Base-by-base conservation (phyloP, 1,140 invertebrate genomes). In the Tetramorium simillimum region DNA sequence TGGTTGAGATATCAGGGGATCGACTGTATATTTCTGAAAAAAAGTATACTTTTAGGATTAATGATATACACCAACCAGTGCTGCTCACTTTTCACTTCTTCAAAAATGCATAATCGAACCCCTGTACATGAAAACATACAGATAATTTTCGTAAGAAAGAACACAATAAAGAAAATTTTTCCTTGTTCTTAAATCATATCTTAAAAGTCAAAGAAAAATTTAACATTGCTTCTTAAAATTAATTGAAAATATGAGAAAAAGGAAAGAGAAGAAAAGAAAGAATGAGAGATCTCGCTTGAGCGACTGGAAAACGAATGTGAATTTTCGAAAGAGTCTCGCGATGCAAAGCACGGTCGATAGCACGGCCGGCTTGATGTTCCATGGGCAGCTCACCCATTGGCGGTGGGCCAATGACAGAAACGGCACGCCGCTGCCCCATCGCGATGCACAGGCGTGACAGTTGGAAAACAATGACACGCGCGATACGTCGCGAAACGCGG, bases 291-390 rank as follows among this genome's bases (percentile, higher is more conserved):
- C 16, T 75, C 77, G 33, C 37, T 87, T 73, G 81, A 53, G 65
- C 56, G 63, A 46, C 28, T 77, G 70, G 62, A 70, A 67, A 58
- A 88, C 72, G 49, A 53, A n/a, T 14, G 78, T 87, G 84, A 90
- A 92, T 91, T 90, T 86, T 85, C 86, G 86, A 87, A 92, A 89
- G 75, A 56, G 89, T 88, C 65, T 90, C 53, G 73, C 65, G 86
- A 82, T 40, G 6, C n/a, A 16, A 28, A 49, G 40, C 56, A 82
- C 89, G 92, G 89, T 92, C 92, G 91, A 93, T 93, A 92, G 89
- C 90, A 92, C 91, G 88, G 84, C 82, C 76, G 87, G 85, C 46
- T 92, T 88, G 91, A 92, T 60, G 65, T 93, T 84, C 14, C 86
- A 89, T 73, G 87, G 24, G 67, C 70, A 80, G 63, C 80, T 90